Base-by-base conservation (phyloP, 2,797 vertebrate genomes). In the Halcyon badia region DNA sequence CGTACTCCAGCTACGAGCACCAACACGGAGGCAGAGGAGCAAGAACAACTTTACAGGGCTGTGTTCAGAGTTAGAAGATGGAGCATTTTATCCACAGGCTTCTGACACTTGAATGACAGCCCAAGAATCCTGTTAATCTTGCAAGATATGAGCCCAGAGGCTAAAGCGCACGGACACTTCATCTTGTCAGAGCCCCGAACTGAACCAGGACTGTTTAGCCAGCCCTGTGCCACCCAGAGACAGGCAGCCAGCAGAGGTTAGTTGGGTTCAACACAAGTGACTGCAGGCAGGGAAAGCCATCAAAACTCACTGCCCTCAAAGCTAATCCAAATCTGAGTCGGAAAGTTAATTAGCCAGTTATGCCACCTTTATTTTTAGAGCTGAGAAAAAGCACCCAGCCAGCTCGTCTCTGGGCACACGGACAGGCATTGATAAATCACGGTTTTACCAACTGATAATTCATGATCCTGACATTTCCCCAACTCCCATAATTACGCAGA, bases 331-430 rank as follows among this genome's bases (percentile, higher is more conserved):
- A 94, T 80, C 39, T 10, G 78, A 96, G 84, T 12, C 0, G 18
- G 84, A 62, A 96, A 93, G 90, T 95, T 91, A 93, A 94, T 97
- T 89, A 97, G 94, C 61, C 68, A 56, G 75, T 90, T 95, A 81
- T 91, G 61, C 81, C 83, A 94, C 85, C 81, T 93, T 96, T 96
- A 97, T 97, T 97, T 96, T 97, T 95, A 96, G 92, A 96, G 78
- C 71, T 51, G 90, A 71, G 93, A 80, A 83, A 95, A 90, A 94
- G 61, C 86, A 84, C 39, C 57, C 92, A 93, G 94, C 56, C 90
- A 89, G 83, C 88, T 92, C 1, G 1, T 93, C 81, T 80, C 77
- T 62, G 81, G 84, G 88, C 95, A 96, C 86, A 80, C 0, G 60
- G 86, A 80, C 87, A 94, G 80, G 83, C 85, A 96, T 46, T 92